Base-by-base conservation (phyloP, 2,113 vertebrate genomes). In the Carlito syrichta region DNA sequence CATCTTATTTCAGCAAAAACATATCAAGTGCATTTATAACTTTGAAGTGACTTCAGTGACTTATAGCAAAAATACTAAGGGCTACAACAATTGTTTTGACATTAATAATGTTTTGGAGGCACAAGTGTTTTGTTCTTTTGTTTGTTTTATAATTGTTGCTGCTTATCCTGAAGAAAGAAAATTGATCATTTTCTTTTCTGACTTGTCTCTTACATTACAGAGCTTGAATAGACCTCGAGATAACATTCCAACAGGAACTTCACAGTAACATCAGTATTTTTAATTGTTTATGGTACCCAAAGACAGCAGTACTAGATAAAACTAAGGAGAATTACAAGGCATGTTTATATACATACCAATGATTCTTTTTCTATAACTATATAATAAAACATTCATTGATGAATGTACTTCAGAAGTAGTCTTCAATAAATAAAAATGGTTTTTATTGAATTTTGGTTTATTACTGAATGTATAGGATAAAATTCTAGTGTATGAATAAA, bases 211-310 rank as follows among this genome's bases (percentile, higher is more conserved):
- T 81, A 77, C 25, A 88, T 68, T 95, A 62, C 12, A 94, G 45
- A 45, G 8, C 20, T 77, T 68, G 63, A 94, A 95, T 88, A 86
- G 43, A 92, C 27, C 45, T 91, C 91, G 90, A 82, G 52, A 71
- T 96, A 77, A n/a, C 54, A 90, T 88, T 94, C 95, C n/a, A 86
- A 96, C 0, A 95, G 58, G 7, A 91, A 30, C 38, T 10, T 96
- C 56, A 77, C 19, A 95, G 83, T 91, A 89, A 71, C 35, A 86
- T 82, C 40, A 73, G 52, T 78, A 54, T 48, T 82, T 94, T 89
- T 73, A 58, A 95, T 97, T 93, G 13, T 81, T 91, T 87, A 13
- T 89, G 58, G 76, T 88, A 83, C 27, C 8, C 12, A 87, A 92
- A 77, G 27, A 89, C 23, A 82, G 35, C 66, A 73, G 9, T 23